Evolutionary conservation across 2,797 vertebrate genomes (phyloP).

Genomic region (Anniella stebbinsi): DNA sequence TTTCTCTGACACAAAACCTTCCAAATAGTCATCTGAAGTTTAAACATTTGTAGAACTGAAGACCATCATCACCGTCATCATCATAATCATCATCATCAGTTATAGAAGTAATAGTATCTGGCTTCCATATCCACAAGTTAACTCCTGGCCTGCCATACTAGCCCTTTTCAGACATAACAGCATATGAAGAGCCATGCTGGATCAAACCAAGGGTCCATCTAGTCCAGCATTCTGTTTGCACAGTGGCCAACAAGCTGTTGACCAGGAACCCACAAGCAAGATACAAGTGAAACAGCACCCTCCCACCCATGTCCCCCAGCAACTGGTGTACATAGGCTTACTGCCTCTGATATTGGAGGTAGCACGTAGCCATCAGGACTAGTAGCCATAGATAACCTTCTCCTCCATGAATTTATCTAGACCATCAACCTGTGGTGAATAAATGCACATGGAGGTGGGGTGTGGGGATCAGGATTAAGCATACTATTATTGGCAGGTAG

Average conservation of each 20-base stretch:
- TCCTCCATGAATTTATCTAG: not conserved
- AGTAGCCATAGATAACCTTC: not conserved
- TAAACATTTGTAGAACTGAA: constrained; percentile 19
- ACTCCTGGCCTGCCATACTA: constrained; percentile 3
- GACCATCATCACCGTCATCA: not conserved
- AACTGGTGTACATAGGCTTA: too few species aligned
- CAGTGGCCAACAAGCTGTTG: too few species aligned
- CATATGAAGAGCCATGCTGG: too few species aligned
- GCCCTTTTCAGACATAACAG: not conserved
- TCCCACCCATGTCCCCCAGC: too few species aligned
- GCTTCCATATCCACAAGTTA: not conserved
- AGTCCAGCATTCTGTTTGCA: too few species aligned
- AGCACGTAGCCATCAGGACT: too few species aligned
- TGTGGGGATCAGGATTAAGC: not conserved
- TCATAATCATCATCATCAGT: not conserved
- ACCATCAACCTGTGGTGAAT: not conserved
- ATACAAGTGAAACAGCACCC: too few species aligned
- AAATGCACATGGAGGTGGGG: not conserved
- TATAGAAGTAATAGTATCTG: not conserved
- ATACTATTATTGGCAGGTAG: not conserved
- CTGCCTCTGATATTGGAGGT: too few species aligned
- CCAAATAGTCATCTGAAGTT: not conserved
- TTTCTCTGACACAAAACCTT: constrained; percentile 59
- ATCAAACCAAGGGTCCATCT: too few species aligned
- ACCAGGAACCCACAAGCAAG: too few species aligned